Base-by-base conservation (phyloP, 1,140 invertebrate genomes). In the Macrotrachela quadricornifera region DNA sequence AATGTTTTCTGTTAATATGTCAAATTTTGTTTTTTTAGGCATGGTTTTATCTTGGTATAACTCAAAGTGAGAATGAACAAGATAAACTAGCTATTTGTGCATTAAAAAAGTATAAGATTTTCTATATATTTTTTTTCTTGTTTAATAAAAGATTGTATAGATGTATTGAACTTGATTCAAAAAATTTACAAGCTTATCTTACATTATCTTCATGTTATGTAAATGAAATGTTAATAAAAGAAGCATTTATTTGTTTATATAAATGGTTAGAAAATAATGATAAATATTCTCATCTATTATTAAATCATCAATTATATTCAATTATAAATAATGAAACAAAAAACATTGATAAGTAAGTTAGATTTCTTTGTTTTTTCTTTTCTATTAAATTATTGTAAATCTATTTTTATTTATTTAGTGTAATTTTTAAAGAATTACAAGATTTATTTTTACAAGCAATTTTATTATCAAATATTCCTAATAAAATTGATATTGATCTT, bases 51-150 rank as follows among this genome's bases (percentile, higher is more conserved):
- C 59, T 77, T 15, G 75, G 76, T 3, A 82, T 80, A 41, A 83
- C 85, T 15, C 88, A 95, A 69, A 86, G 90, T 39, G 85, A 95
- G 72, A 87, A 86, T 67, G 81, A 83, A 71, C 78, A 82, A 68
- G 86, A 91, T 70, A 80, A 81, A 12, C 73, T 79, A 57, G 85
- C 83, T 6, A 94, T 94, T 57, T 77, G 81, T 42, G 88, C 87
- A 1, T 71, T 92, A 1, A 83, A 80, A 65, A 55, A 67, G 21
- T 30, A n/a, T n/a, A 2, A 30, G 21, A 30, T 30, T 30, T 30
- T 30, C 8, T 8, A 2, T 30, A 2, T 4, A 2, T 30, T 30
- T 4, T 30, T 30, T 30, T 30, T 30, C 2, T 30, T 4, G 2
- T 30, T 4, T 30, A 30, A 30, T 8, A 4, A 4, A 4, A 4